Evolutionary conservation across 2,888 invertebrate genomes (phyloP).

Genomic region (Nineta flava): DNA sequence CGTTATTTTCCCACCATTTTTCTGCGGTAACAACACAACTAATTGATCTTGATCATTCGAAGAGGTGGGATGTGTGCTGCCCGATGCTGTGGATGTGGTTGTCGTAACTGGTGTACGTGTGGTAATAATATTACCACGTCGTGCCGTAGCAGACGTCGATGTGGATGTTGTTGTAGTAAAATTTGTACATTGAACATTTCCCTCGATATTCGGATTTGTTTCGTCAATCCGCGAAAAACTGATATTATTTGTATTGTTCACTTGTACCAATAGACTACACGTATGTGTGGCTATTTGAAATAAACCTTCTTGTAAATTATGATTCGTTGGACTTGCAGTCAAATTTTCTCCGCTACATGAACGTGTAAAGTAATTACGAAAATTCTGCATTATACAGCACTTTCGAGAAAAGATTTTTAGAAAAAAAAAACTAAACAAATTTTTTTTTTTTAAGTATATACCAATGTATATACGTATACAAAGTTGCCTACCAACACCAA

Average conservation of each 20-base stretch:
- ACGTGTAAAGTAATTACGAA: conserved; percentile 33
- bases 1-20: conserved; percentile 2
- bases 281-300: conserved; percentile 67
- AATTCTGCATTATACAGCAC: conserved; percentile 38
- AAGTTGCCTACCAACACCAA: too few species aligned
- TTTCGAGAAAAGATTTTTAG: not conserved
- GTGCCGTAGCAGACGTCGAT: not conserved
- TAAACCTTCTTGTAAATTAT: conserved; percentile 56
- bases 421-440: too few species aligned
- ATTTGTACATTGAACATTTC: conserved; percentile 42
- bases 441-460: too few species aligned
- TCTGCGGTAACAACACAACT: conserved; percentile 40
- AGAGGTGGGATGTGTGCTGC: conserved; percentile 3
- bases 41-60: conserved; percentile 23
- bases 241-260: conserved; percentile 59
- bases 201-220: conserved; percentile 29
- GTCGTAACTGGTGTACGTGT: conserved; percentile 6
- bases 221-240: conserved; percentile 33
- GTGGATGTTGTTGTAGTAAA: conserved; percentile 10
- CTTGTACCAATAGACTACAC: conserved; percentile 60
- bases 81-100: conserved; percentile 7
- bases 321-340: conserved; percentile 31
- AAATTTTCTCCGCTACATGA: conserved; percentile 24
- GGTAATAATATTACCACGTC: not conserved
- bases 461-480: too few species aligned